Percentiles rank a stretch among this genome's conserved stretches.
These are phyloP conservation scores for Mastomys coucha DNA, from an alignment of 2,113 vertebrate genomes.

Conservation along the genomic window DNA sequence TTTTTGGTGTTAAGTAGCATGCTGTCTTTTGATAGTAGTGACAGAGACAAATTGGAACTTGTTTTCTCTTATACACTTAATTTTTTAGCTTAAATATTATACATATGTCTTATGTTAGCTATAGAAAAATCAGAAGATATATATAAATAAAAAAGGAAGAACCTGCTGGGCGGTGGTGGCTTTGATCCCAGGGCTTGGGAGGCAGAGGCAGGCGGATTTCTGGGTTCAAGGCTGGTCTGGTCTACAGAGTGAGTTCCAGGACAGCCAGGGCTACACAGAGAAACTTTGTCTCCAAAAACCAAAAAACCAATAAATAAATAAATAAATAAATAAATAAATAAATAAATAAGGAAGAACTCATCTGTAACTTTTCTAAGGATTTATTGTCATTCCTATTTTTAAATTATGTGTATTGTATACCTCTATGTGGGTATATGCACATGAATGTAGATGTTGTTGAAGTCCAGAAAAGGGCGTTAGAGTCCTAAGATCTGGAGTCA, in stretches of 20 bases:
- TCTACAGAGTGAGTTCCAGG: no score
- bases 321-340: no score
- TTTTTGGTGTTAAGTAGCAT: conserved; percentile 14
- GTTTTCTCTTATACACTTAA: neutral
- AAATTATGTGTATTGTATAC: neutral
- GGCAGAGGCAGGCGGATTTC: no score
- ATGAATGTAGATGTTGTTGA: neutral
- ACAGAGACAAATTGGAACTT: conserved; percentile 26
- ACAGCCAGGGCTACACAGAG: no score
- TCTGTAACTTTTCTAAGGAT: neutral
- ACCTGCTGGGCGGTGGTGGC: no score
- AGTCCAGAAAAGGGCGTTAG: neutral
- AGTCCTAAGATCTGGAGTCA: neutral
- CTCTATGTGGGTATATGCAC: neutral
- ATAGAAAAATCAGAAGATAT: neutral
- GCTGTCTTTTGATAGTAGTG: neutral
- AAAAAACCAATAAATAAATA: no score
- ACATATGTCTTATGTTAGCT: neutral
- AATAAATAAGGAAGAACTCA: neutral
- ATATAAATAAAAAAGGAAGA: conserved; percentile 1
- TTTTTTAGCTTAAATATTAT: conserved; percentile 28
- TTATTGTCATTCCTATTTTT: neutral
- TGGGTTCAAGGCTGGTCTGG: no score
- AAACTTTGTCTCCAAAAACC: no score
- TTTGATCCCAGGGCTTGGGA: no score